These are phyloP conservation scores for Anthopleura xanthogrammica DNA, from an alignment of 92 coral and sea anemone species.

Conservation along the genomic window DNA sequence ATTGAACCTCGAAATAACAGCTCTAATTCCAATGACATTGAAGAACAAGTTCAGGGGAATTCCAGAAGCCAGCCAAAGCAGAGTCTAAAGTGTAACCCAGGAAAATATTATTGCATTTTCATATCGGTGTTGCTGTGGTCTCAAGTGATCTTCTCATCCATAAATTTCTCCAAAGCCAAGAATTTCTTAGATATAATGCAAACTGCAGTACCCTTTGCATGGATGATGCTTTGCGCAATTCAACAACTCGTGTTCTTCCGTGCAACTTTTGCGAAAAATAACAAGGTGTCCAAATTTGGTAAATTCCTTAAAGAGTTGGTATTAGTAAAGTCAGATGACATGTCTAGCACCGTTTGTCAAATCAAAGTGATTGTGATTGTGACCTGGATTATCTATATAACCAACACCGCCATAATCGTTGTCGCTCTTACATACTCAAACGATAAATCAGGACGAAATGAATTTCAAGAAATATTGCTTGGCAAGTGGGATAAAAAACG, in stretches of 20 bases:
- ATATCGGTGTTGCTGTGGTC: background rate
- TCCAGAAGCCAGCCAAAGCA: background rate
- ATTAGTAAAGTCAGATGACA: background rate
- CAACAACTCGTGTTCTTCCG: conserved; percentile 1
- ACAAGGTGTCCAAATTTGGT: conserved; percentile 10
- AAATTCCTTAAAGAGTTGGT: conserved; percentile 7
- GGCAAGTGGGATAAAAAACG: background rate
- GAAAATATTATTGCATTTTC: background rate
- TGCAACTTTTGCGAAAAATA: background rate
- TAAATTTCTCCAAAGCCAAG: background rate
- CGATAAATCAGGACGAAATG: background rate
- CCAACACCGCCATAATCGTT: background rate
- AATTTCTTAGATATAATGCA: background rate
- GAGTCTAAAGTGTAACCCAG: background rate
- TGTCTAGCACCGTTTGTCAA: background rate
- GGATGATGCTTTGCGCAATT: conserved; percentile 14
- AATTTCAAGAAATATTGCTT: background rate
- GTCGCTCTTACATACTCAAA: background rate
- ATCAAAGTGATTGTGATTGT: background rate
- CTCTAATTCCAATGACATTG: background rate
- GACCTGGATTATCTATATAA: background rate
- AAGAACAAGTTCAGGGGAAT: background rate
- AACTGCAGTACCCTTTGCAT: background rate
- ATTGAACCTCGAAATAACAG: background rate
- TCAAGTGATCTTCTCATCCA: background rate